Percentiles rank a stretch among this genome's conserved stretches.
These are phyloP conservation scores for Drosophila yooni DNA, from an alignment of 2,888 invertebrate species.

Conservation along the genomic window DNA sequence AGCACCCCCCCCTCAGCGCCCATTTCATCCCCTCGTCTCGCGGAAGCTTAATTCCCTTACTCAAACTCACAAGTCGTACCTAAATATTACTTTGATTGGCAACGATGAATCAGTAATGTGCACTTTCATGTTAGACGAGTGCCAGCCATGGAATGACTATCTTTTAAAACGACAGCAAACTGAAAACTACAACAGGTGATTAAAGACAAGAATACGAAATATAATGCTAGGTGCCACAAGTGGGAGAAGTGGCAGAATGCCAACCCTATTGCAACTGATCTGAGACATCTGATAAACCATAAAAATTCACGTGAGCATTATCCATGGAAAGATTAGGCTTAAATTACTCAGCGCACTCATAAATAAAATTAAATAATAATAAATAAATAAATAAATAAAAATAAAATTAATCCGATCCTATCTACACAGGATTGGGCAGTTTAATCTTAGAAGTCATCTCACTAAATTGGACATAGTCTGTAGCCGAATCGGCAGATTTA, in stretches of 20 bases:
- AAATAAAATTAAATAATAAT: background rate
- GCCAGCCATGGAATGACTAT: conserved; percentile 27
- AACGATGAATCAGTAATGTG: conserved; percentile 83
- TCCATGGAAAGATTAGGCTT: too few species aligned
- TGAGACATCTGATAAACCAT: background rate
- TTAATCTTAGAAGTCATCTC: background rate
- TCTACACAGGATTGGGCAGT: background rate
- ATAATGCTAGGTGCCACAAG: background rate
- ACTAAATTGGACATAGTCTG: background rate
- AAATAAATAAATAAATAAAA: background rate
- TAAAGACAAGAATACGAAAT: conserved; percentile 7
- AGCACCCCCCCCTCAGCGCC: background rate
- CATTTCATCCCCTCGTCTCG: background rate
- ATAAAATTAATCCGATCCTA: background rate
- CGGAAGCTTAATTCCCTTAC: conserved; percentile 48
- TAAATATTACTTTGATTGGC: conserved; percentile 66
- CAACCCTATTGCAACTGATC: background rate
- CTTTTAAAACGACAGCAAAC: conserved; percentile 26
- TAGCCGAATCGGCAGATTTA: too few species aligned
- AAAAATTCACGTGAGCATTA: background rate
- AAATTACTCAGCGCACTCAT: background rate
- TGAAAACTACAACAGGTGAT: conserved; percentile 5
- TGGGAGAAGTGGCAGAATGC: background rate
- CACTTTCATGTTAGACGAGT: conserved; percentile 65
- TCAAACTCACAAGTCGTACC: background rate